These are phyloP conservation scores for Lethenteron camtschaticum DNA, from an alignment of 2,113 vertebrate species.

Conservation along the genomic window DNA sequence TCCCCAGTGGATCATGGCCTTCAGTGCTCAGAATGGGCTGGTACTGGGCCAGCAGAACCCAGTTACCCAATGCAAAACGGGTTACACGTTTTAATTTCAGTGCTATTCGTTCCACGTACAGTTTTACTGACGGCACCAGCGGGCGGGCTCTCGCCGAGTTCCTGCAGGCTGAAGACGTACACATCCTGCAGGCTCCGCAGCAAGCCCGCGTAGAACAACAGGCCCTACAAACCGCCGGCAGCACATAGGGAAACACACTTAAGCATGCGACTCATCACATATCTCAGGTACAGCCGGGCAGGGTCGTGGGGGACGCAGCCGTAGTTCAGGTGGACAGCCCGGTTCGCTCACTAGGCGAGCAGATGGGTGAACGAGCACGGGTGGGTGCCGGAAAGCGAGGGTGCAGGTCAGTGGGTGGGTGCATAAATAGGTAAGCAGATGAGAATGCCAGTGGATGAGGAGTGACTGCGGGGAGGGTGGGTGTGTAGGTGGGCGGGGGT, in stretches of 20 bases:
- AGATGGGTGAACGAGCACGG: conserved; percentile 5
- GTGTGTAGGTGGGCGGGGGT: too few species aligned
- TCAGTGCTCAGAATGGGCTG: neutral
- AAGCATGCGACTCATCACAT: too few species aligned
- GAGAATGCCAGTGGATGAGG: neutral
- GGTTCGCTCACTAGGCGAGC: too few species aligned
- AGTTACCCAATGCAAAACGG: neutral
- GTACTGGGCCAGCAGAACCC: neutral
- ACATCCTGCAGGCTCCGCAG: conserved; percentile 75
- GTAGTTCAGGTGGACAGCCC: neutral
- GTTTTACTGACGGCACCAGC: conserved; percentile 54
- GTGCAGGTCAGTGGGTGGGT: neutral
- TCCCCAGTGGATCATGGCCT: neutral
- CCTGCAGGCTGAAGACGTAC: conserved; percentile 76
- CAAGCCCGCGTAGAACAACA: conserved; percentile 58
- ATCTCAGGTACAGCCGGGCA: neutral
- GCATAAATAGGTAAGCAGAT: too few species aligned
- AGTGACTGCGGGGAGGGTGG: neutral
- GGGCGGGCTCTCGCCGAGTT: conserved; percentile 88
- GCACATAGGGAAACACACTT: too few species aligned
- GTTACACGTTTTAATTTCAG: neutral
- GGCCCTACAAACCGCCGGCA: conserved; percentile 33
- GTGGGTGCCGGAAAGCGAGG: neutral
- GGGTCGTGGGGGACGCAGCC: neutral
- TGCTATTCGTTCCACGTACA: conserved; percentile 54